Percentiles rank a stretch among this genome's conserved stretches.
Conservation (phyloP, 2,113 vertebrate species). For the Cephalophus harveyi region DNA sequence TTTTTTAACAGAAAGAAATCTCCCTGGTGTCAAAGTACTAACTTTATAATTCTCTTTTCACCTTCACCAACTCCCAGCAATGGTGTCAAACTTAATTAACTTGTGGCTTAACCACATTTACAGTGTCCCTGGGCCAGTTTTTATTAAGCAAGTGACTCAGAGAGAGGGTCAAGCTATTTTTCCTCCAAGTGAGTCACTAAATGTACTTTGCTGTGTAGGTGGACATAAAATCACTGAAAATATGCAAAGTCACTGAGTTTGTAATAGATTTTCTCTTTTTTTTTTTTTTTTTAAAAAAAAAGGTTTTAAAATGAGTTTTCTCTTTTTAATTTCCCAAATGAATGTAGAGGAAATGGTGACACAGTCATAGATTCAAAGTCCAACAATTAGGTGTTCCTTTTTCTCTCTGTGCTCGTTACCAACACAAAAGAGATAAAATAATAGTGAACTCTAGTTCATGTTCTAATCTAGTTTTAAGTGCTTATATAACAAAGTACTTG, state of each 20-base stretch:
- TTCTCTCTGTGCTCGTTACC: not conserved
- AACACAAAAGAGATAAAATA: not conserved
- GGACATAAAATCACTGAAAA: constrained; percentile 51
- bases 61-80: constrained; percentile 10
- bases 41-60: constrained; percentile 61
- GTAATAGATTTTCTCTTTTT: constrained; percentile 31
- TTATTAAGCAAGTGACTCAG: constrained; percentile 58
- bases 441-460: not conserved
- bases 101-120: constrained; percentile 60
- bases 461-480: not conserved
- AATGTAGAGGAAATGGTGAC: not conserved
- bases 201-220: constrained; percentile 44
- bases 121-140: constrained; percentile 27
- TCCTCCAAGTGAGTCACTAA: constrained; percentile 53
- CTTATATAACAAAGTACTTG: not conserved
- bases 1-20: constrained; percentile 51
- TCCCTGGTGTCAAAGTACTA: constrained; percentile 35
- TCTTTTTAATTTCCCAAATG: constrained; percentile 52
- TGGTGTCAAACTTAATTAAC: constrained; percentile 70
- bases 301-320: constrained; percentile 51
- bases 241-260: constrained; percentile 62
- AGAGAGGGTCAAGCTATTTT: constrained; percentile 41
- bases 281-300: not conserved
- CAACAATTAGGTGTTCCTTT: not conserved
- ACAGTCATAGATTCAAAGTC: not conserved